phyloP scores from a whole-genome alignment of 1,140 invertebrate species.

The Ceratina japonica region DNA sequence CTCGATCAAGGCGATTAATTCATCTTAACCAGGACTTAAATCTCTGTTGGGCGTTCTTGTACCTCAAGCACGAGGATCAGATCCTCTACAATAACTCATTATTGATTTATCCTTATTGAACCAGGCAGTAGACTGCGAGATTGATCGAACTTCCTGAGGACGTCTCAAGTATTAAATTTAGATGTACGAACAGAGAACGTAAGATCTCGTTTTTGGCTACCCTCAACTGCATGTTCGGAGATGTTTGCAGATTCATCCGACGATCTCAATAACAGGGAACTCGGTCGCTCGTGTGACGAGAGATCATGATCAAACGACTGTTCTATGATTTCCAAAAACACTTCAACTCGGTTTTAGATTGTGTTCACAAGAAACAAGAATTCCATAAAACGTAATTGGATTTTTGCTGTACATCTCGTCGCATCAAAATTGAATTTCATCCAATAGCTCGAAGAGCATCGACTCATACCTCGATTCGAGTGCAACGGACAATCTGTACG shows the following conservation, averaged over 20 bases:
- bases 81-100: not conserved
- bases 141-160: constrained; percentile 32
- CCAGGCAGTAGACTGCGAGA: not conserved
- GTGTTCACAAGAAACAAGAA: too few relatives aligned
- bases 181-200: constrained; percentile 18
- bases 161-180: constrained; percentile 7
- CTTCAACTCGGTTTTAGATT: not conserved
- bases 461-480: constrained; percentile 1
- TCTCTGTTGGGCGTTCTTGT: not conserved
- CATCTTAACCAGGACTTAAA: too few relatives aligned
- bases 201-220: constrained; percentile 42
- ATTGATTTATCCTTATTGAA: too few relatives aligned
- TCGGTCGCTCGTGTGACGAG: too few relatives aligned
- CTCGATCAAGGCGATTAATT: not conserved
- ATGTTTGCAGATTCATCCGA: constrained; percentile 48
- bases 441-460: too few relatives aligned
- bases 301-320: not conserved
- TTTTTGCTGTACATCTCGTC: too few relatives aligned
- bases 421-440: too few relatives aligned
- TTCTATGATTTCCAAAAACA: not conserved
- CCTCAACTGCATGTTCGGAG: constrained; percentile 67
- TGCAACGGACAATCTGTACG: too few relatives aligned
- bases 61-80: constrained; percentile 42
- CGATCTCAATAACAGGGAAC: too few relatives aligned
- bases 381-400: too few relatives aligned